Evolutionary conservation across 2,888 invertebrate species (phyloP), one percentile per base, ranked within the genome.

Genomic region (Ariolimax columbianus): DNA sequence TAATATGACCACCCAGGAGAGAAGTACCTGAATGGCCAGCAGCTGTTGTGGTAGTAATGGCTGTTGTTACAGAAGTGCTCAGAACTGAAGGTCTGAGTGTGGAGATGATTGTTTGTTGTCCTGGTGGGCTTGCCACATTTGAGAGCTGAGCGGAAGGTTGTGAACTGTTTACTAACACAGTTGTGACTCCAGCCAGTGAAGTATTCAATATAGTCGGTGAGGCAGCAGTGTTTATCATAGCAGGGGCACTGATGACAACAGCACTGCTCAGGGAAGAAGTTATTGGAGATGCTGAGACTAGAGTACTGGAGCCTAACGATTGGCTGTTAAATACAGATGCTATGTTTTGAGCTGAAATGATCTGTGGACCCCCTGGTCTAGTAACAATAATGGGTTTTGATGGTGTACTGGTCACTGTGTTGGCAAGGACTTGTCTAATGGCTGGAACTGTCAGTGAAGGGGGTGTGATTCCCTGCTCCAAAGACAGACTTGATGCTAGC

Each of bases 11-110:
- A 26, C 83, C 47, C 51, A 88, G 73, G 26, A 88, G 85, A 26
- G 86, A 86, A 23, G 85, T 63, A 38, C 73, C 72, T 87, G 89
- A n/a, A 70, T 68, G 30, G 84, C 80, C 82, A 83, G 88, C 30
- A 84, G 87, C 14, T 77, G 85, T n/a, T n/a, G n/a, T n/a, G n/a
- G n/a, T n/a, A 72, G 91, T 82, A 84, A 89, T 83, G 84, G 88
- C 83, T 86, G 91, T 82, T 78, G 87, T 84, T 23, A 66, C 11
- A 0, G 70, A 30, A 14, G 51, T 33, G 47, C 38, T 55, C 1
- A 43, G n/a, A 70, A 70, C 14, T 36, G 43, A 11, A 6, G 86
- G 84, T 70, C 68, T 86, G 6, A 79, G 59, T 38, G 81, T 81
- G 70, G 86, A 77, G 72, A 77, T 83, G 33, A 86, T 79, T 11